Conservation (phyloP, 2,888 invertebrate genomes). For the Podotricha telesiphe region DNA sequence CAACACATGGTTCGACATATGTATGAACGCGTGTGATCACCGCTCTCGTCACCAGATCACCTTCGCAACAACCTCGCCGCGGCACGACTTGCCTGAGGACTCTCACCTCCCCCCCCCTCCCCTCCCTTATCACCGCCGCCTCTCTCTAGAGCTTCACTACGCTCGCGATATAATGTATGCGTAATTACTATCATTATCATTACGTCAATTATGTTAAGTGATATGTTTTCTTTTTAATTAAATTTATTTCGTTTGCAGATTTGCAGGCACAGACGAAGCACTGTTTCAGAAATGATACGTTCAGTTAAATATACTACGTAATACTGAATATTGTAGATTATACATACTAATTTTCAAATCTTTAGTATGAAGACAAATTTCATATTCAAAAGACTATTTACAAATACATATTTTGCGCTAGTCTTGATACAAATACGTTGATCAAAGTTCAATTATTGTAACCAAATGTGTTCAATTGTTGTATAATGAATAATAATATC, state of each 20-base stretch:
- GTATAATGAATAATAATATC: background rate
- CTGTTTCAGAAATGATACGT: background rate
- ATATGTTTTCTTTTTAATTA: slow-evolving; percentile 23
- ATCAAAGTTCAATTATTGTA: background rate
- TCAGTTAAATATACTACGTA: background rate
- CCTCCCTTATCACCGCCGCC: background rate
- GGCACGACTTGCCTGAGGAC: slow-evolving; percentile 28
- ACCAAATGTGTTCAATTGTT: background rate
- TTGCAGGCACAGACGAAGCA: background rate
- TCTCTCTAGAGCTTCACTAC: slow-evolving; percentile 24
- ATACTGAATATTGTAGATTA: background rate
- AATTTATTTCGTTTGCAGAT: background rate
- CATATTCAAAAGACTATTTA: no score
- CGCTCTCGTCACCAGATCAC: slow-evolving; percentile 36
- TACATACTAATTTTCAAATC: no score
- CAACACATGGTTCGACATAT: slow-evolving; percentile 11
- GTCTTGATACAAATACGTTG: no score
- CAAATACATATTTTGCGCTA: no score
- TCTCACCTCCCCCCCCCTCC: slow-evolving; percentile 4
- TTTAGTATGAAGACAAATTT: background rate
- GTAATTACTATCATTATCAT: slow-evolving; percentile 29
- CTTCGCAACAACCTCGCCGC: slow-evolving; percentile 32
- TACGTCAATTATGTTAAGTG: slow-evolving; percentile 23
- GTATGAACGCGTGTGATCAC: background rate
- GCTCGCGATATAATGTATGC: slow-evolving; percentile 24